Evolutionary conservation across 2,797 vertebrate genomes (phyloP), one percentile per base, ranked within the genome.

Genomic region (Champsocephalus gunnari): DNA sequence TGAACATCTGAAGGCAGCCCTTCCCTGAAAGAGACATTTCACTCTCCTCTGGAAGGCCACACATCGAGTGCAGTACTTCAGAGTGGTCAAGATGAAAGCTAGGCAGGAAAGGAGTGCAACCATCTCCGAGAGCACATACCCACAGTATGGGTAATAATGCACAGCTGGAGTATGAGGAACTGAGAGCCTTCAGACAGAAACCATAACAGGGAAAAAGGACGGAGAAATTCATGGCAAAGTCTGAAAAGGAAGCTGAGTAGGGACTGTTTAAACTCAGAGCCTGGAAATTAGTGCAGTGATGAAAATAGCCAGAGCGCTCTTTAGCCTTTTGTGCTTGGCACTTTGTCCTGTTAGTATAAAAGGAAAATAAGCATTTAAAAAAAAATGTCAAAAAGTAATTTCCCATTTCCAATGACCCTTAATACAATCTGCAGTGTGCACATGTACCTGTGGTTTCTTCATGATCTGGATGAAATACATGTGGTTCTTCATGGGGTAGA

Each of bases 401-500:
- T 64, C 6, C 16, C 16, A 66, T 7, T 60, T 58, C 9, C 7
- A 12, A 0, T 28, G 21, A 60, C 3, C 17, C 17, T 38, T 28
- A 50, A 44, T 21, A 32, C 71, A 50, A 44, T 21, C 32, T 41
- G 57, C 60, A 14, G 43, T 3, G 0, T 53, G 73, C 78, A 99
- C 98, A 97, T 99, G 96, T 0, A 99, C 98, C 98, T 99, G 96
- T 0, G 97, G 95, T 87, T 99, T 99, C 94, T 99, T 98, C 87
- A 96, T 95, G 92, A 99, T 97, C 80, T 99, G 95, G 73, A 99
- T 96, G 93, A 97, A 98, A 92, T 96, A 98, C 97, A 98, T 99
- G 93, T 94, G 96, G 90, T 98, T 98, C 95, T 97, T 98, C 97
- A 99, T 98, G 2, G 98, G 98, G 90, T 99, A 99, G 91, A 99